Base-by-base conservation (phyloP, 2,797 vertebrate genomes). In the Oreortyx pictus region DNA sequence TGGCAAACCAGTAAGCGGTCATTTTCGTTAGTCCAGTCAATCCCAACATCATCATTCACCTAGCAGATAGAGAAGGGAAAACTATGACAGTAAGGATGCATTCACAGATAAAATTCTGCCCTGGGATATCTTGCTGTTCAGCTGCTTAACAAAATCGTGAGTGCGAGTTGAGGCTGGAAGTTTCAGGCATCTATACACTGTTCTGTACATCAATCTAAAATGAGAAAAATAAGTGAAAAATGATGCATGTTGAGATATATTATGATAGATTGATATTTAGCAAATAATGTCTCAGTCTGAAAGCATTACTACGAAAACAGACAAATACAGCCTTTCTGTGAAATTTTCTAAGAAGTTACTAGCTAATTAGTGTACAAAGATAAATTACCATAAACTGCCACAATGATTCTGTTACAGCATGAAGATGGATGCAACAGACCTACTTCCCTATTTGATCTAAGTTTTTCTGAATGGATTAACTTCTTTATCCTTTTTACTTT, bases 21-120 rank as follows among this genome's bases (percentile, higher is more conserved):
- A 0, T 99, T 99, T 97, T 99, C 99, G 7, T 99, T 99, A 52
- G 98, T 98, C 99, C 99, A 99, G 67, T 99, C 99, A n/a, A 99
- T 99, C n/a, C 99, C 98, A 24, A 99, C 98, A 27, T 99, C 98
- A 72, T 99, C 99, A 1, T 99, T 99, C 88, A 99, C 99, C 99
- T 99, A 81, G 33, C 6, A 86, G 75, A 89, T 20, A 86, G 7
- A 79, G 61, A 24, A 80, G 83, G 62, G 50, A n/a, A 61, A 86
- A 74, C 12, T 25, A 13, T 19, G 33, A 27, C 3, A 67, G 27
- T 1, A 33, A 89, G 18, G 24, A 73, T 59, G 43, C 6, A 56
- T 7, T 6, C 50, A 47, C n/a, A 89, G 24, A 65, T 31, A 13
- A 81, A 75, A 6, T 56, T 56, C 68, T 87, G 18, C 24, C 14